A percentile compares a stretch with the other conserved stretches of the same genome.
phyloP scores from a whole-genome alignment of 2,113 vertebrate species.

The Lophochroa leadbeateri region DNA sequence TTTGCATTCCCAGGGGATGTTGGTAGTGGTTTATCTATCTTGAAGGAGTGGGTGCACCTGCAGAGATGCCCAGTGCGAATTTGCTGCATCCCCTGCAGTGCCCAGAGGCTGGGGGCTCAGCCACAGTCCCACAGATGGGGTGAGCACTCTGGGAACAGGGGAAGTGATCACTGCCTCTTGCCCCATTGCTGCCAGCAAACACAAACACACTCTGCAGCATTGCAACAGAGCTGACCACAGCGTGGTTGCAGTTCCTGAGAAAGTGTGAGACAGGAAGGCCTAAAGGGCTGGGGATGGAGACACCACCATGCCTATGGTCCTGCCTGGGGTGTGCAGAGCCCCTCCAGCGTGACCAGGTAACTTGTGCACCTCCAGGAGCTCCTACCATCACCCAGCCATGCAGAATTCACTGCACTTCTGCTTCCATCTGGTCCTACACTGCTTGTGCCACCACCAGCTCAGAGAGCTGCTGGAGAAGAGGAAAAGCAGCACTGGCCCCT shows the following conservation, averaged over 20 bases:
- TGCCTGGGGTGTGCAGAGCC: not conserved
- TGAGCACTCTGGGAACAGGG: accelerated
- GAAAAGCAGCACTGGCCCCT: not conserved
- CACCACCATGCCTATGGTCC: accelerated
- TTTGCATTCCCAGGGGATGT: not conserved
- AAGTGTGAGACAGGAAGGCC: not conserved
- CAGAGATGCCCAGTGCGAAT: not conserved
- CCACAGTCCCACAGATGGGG: accelerated
- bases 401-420: not conserved
- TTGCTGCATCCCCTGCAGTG: not conserved
- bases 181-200: not conserved
- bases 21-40: not conserved
- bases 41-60: accelerated
- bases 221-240: constrained; percentile 23
- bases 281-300: not conserved
- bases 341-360: not conserved
- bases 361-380: not conserved
- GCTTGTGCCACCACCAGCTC: not conserved
- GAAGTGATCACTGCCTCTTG: not conserved
- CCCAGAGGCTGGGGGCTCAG: not conserved
- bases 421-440: not conserved
- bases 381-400: not conserved
- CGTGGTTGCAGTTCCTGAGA: not conserved
- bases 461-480: not conserved
- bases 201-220: not conserved